Evolutionary conservation across 2,888 invertebrate genomes (phyloP), one percentile per base, ranked within the genome.

Genomic region (Melinaea marsaeus): DNA sequence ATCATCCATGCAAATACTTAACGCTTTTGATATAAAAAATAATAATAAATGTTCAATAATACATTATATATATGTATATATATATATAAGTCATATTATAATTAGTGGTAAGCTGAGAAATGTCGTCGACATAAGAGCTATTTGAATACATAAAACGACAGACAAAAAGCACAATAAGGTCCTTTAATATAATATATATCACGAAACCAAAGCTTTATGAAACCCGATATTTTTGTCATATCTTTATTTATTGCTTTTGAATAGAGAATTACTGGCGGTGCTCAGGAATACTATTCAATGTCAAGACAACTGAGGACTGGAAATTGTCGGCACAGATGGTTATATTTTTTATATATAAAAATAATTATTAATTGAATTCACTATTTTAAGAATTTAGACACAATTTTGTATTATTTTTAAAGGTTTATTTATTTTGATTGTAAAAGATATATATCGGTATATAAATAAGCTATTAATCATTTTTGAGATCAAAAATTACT

Each of bases 191-290:
- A 89, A 88, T 87, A 89, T 84, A 79, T 85, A 86, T 88, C 86
- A 86, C 83, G 86, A 85, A 87, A 87, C 85, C 84, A 86, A 86
- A 86, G 85, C 90, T 90, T 87, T 90, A 90, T 90, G 91, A 90
- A 91, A 91, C 84, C 84, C 74, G 91, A 91, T 91, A 91, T 88
- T 90, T 90, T 90, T 91, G 91, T 91, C 91, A 91, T 91, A 91
- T 90, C 88, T 86, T 81, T 82, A 85, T 89, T 89, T 90, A 87
- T 88, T 84, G 83, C 84, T 80, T 75, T 76, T 88, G 86, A 85
- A 86, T 85, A 81, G 85, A 80, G 83, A 84, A 80, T 83, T 79
- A 82, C 81, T 77, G 76, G 75, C 75, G 76, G 76, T 71, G 74
- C 74, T 77, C 77, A 75, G 78, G 74, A 76, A 78, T 77, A 77